Evolutionary conservation across 2,113 vertebrate genomes (phyloP), one percentile per base, ranked within the genome.

Genomic region (Mastomys coucha): DNA sequence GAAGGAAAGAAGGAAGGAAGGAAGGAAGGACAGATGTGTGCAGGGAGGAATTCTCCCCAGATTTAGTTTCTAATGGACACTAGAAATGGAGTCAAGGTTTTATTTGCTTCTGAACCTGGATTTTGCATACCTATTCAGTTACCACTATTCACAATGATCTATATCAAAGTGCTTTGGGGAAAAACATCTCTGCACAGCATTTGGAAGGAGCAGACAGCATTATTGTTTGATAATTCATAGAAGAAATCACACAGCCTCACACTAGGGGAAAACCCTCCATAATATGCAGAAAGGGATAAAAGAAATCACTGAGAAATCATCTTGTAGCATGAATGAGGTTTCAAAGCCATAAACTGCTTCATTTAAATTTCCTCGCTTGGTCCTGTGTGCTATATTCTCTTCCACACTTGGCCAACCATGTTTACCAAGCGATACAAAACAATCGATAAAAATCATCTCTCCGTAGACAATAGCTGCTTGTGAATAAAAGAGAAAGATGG

Each of bases 131-230:
- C 73, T 49, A 92, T 39, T 77, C 89, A 7, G 82, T 96, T 92
- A 92, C 91, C 81, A 88, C 97, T 95, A 91, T 81, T 98, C 94
- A 94, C 78, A 86, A 77, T 96, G 95, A 97, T 96, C 93, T 96
- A 85, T 67, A 95, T 96, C 93, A 77, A 97, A 97, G 58, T 88
- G 58, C 92, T 96, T 92, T 97, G 11, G 94, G 69, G 89, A 97
- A 92, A 97, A 90, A 95, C 53, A 91, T 96, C 31, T 97, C 91
- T 94, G 80, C 36, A 53, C 94, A 91, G 84, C 91, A 80, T 81
- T 92, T 97, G 45, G 87, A 97, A 98, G 96, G 84, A 95, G 82
- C 93, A 92, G 97, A 97, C 82, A 95, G 93, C 93, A 96, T 97
- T 93, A 91, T 88, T 96, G 91, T 96, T 91, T 51, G 84, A 49